Percentiles rank a stretch among this genome's conserved stretches.
Evolutionary conservation across 2,888 invertebrate genomes (phyloP).

Genomic region (Ectemnius lituratus): DNA sequence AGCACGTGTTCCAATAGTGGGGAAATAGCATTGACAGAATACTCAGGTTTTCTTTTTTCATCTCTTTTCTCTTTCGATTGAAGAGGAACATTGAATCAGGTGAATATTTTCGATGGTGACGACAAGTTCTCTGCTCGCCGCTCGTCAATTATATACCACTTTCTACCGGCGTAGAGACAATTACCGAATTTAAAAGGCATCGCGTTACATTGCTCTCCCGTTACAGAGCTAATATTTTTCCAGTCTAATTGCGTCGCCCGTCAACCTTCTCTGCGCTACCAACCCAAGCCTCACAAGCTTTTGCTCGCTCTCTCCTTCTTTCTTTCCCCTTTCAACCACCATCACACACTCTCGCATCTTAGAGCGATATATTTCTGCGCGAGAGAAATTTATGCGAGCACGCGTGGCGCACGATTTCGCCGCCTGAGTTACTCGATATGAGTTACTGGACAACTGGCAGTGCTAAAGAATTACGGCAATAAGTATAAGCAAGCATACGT

Average conservation of each 20-base stretch:
- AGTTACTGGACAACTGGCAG: no score
- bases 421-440: neutral
- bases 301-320: neutral
- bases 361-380: conserved; percentile 37
- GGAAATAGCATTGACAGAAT: no score
- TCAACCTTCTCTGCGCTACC: conserved; percentile 7
- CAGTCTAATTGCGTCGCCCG: conserved; percentile 55
- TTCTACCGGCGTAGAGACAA: conserved; percentile 48
- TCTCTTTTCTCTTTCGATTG: no score
- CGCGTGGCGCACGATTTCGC: conserved; percentile 4
- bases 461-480: no score
- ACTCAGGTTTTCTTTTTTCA: no score
- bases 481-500: no score
- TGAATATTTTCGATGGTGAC: conserved; percentile 53
- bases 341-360: conserved; percentile 3
- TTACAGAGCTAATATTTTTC: conserved; percentile 62
- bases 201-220: conserved; percentile 55
- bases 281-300: neutral
- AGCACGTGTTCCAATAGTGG: no score
- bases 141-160: conserved; percentile 49
- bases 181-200: conserved; percentile 64
- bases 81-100: no score
- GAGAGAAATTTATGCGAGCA: conserved; percentile 42
- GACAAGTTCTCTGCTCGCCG: conserved; percentile 22
- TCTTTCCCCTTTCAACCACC: neutral